Conservation (phyloP, 2,797 vertebrate genomes). For the Phrynocephalus vlangalii region DNA sequence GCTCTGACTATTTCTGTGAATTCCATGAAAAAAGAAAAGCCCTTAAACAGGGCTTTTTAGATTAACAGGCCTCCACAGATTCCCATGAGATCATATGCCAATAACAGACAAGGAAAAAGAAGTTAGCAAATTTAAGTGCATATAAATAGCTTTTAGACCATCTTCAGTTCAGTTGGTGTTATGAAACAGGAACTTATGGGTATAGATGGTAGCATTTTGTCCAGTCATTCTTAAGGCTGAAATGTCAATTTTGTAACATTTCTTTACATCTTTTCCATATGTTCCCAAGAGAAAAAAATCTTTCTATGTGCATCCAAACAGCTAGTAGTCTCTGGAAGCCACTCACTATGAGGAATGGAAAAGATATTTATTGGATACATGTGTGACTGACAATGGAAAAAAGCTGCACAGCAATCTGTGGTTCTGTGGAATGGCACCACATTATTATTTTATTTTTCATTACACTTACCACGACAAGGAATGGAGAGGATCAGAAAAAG, state of each 20-base stretch:
- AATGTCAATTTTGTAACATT: no score
- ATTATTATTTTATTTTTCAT: no score
- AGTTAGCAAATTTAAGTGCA: neutral
- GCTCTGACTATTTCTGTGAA: neutral
- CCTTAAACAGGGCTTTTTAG: neutral
- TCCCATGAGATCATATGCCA: neutral
- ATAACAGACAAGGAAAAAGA: neutral
- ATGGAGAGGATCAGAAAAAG: no score
- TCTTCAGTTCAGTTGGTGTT: neutral
- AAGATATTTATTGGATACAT: neutral
- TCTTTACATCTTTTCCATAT: no score
- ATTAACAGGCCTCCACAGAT: neutral
- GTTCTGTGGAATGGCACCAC: no score
- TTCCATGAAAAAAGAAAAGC: neutral
- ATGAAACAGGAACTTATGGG: neutral
- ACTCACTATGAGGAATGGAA: no score
- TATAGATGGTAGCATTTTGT: neutral
- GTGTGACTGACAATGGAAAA: neutral
- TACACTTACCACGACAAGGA: no score
- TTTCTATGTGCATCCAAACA: neutral
- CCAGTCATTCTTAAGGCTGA: no score
- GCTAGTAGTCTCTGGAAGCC: neutral
- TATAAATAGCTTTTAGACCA: neutral
- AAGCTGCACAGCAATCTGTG: neutral
- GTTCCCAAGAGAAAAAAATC: neutral